phyloP scores from a whole-genome alignment of 2,797 vertebrate genomes.

The Phrynocephalus vlangalii region DNA sequence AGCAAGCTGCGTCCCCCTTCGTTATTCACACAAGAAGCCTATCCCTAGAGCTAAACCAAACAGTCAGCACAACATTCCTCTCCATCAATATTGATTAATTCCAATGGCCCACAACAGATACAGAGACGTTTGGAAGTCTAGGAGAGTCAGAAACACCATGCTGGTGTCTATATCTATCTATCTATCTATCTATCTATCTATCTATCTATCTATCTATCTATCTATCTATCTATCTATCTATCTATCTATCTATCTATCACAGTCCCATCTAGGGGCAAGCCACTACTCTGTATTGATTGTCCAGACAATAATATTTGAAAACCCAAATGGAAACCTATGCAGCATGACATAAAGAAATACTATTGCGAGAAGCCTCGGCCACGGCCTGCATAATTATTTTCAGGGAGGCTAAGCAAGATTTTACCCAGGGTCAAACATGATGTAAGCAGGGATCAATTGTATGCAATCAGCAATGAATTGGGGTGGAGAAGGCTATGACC shows the following conservation, averaged over 20 bases:
- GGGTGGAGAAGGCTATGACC: neutral
- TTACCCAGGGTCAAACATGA: neutral
- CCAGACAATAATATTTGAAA: neutral
- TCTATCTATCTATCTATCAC: too few species aligned
- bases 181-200: too few species aligned
- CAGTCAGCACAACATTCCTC: slow-evolving; percentile 19
- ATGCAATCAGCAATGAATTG: neutral
- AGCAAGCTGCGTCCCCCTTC: slow-evolving; percentile 19
- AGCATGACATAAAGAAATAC: neutral
- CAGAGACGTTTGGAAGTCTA: neutral
- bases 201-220: too few species aligned
- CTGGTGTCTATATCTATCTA: too few species aligned
- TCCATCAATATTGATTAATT: slow-evolving; percentile 33
- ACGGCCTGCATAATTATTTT: too few species aligned
- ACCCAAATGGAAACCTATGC: neutral
- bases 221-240: too few species aligned
- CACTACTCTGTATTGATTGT: neutral
- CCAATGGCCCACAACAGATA: slow-evolving; percentile 20
- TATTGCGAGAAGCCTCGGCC: neutral
- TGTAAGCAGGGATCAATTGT: neutral
- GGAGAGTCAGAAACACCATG: neutral
- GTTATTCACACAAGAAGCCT: slow-evolving; percentile 33
- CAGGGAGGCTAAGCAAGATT: neutral
- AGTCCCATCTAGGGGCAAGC: too few species aligned
- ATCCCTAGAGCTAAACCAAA: slow-evolving; percentile 23